These are phyloP conservation scores for Alligator sinensis DNA, from an alignment of 2,113 vertebrate genomes.

Conservation along the genomic window DNA sequence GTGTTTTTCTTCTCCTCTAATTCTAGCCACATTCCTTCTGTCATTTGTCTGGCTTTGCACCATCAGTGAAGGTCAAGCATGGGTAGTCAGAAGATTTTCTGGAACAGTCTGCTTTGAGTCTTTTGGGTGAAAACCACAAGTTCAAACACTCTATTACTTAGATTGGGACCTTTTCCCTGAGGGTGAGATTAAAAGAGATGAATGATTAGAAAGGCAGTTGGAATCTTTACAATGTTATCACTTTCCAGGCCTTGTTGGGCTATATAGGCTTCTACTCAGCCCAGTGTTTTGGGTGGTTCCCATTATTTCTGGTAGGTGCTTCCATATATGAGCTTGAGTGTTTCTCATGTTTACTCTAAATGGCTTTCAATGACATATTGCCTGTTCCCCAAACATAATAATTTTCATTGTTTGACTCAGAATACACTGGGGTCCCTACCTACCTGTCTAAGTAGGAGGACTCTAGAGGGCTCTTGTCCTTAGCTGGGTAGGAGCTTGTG, in stretches of 20 bases:
- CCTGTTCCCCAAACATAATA: neutral
- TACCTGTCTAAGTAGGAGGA: no score
- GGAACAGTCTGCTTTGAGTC: neutral
- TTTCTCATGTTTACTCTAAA: no score
- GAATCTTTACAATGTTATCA: neutral
- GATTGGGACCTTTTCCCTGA: neutral
- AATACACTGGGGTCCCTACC: neutral
- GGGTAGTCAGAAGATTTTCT: no score
- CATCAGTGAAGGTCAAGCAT: neutral
- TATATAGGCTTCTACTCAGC: no score
- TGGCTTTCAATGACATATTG: no score
- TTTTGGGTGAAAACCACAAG: neutral
- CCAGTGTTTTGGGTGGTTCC: no score
- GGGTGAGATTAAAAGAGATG: neutral
- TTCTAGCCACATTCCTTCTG: neutral
- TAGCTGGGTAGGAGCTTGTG: neutral
- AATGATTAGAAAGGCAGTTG: neutral
- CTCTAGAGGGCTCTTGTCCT: no score
- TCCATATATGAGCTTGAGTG: no score
- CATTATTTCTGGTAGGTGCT: no score
- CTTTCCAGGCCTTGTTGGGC: neutral
- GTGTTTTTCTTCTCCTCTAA: neutral
- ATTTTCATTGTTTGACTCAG: neutral
- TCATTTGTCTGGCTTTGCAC: neutral
- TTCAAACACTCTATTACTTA: neutral